Conservation (phyloP, 1,140 invertebrate genomes). For the Euborellia annulipes region DNA sequence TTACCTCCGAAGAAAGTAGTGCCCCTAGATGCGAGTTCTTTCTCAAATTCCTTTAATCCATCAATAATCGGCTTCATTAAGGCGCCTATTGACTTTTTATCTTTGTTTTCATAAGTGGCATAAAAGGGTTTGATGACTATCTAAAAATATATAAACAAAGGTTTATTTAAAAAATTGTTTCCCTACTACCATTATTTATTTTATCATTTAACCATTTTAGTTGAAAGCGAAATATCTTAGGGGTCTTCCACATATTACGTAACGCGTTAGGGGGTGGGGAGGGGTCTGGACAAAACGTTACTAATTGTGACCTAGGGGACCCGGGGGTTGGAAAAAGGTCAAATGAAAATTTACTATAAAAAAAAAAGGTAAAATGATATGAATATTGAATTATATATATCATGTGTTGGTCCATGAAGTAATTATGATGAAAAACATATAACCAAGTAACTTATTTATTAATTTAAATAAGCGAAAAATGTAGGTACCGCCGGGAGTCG, state of each 20-base stretch:
- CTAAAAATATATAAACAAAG: not conserved
- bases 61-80: slow-evolving; percentile 24
- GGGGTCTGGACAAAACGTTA: too few species aligned
- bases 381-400: too few species aligned
- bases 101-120: slow-evolving; percentile 1
- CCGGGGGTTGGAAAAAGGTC: too few species aligned
- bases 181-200: not conserved
- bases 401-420: too few species aligned
- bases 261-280: not conserved
- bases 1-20: slow-evolving; percentile 50
- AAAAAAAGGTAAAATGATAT: too few species aligned
- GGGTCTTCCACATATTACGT: not conserved
- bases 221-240: not conserved
- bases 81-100: not conserved
- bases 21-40: slow-evolving; percentile 41
- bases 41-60: slow-evolving; percentile 45
- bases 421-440: too few species aligned
- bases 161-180: not conserved
- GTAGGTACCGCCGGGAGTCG: too few species aligned
- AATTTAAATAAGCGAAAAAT: too few species aligned
- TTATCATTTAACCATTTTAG: not conserved
- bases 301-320: too few species aligned
- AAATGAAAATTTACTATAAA: too few species aligned
- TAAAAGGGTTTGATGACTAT: not conserved
- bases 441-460: too few species aligned